Base-by-base conservation (phyloP, 2,888 invertebrate genomes). In the Pseudococcus jackbeardsleyi region DNA sequence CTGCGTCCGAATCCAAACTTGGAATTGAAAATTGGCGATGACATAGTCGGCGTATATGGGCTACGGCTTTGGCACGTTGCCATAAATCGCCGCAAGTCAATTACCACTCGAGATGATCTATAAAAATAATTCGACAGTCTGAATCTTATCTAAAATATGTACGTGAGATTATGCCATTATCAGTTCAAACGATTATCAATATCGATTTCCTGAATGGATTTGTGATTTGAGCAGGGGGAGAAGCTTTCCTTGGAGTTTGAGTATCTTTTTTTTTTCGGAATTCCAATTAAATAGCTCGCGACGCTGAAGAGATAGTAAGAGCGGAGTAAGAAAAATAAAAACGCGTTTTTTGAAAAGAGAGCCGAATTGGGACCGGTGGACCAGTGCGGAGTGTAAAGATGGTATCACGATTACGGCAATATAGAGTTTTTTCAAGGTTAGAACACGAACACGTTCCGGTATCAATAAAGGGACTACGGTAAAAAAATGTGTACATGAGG, bases 361-460 rank as follows among this genome's bases (percentile, higher is more conserved):
- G 15, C 59, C 59, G n/a, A 59, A 33, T 33, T 33, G 26, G 1
- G 26, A 33, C 3, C 26, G 26, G 26, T 33, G 33, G 39, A 12
- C 46, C 42, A 42, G 79, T 42, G 46, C 72, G 33, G 17, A 8
- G 19, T 72, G 6, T 72, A 72, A 72, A 79, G 79, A 79, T 79
- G 79, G 42, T 79, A 79, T 79, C 79, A 42, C 79, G 79, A 42
- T 79, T 79, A 79, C 79, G n/a, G 42, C 79, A 79, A 79, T 79
- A 79, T 42, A 19, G 68, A 19, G 68, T 33, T 72, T 42, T 77
- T 79, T 33, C 39, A 79, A 42, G 79, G 15, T 79, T 42, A 42
- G 12, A 79, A 42, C n/a, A 79, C 68, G 68, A 79, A 79, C 79
- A 79, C 79, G 79, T 79, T 42, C 79, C 79, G 39, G 79, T 79